These are phyloP conservation scores for Anguilla anguilla DNA, from an alignment of 2,797 vertebrate genomes.

Conservation along the genomic window DNA sequence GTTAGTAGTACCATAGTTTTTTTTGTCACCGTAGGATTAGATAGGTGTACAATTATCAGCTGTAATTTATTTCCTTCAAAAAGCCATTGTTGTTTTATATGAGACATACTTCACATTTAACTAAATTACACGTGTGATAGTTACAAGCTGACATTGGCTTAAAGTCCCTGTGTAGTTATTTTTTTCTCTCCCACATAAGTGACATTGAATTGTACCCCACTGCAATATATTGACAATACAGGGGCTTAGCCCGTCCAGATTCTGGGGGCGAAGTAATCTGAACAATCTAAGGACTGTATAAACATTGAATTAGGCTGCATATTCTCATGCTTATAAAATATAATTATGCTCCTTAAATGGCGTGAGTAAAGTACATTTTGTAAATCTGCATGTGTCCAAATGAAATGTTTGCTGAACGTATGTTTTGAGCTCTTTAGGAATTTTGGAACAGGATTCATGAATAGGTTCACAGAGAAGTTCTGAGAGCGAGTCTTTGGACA, in stretches of 20 bases:
- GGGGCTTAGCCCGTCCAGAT: neutral
- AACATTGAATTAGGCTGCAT: neutral
- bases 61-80: neutral
- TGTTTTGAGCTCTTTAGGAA: conserved; percentile 17
- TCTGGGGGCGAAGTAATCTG: neutral
- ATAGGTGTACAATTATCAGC: neutral
- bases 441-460: neutral
- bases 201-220: neutral
- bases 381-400: conserved; percentile 20
- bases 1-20: neutral
- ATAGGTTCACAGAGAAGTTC: neutral
- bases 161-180: conserved; percentile 3
- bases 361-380: neutral
- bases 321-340: conserved; percentile 9
- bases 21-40: conserved; percentile 15
- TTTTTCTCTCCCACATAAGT: neutral
- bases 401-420: neutral
- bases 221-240: neutral
- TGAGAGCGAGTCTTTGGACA: neutral
- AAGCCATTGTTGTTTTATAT: conserved; percentile 19
- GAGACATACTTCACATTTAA: conserved; percentile 9
- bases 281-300: neutral
- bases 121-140: neutral
- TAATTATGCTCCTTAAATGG: neutral
- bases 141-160: neutral